Conservation (phyloP, 2,797 vertebrate species). For the Clarias platycephalus region DNA sequence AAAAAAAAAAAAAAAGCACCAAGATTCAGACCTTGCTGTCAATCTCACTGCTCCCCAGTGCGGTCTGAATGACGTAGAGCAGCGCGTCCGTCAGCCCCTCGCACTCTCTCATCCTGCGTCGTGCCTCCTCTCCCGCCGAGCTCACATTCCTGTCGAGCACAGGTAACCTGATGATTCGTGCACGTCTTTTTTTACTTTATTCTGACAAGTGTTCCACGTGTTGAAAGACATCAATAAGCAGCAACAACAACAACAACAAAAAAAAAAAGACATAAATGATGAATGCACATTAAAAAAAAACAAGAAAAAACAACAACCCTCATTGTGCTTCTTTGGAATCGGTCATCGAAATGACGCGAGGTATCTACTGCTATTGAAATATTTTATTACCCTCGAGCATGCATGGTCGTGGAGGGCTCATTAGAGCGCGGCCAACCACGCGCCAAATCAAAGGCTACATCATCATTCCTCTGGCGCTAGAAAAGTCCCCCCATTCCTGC, state of each 20-base stretch:
- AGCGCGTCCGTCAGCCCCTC: slow-evolving; percentile 95
- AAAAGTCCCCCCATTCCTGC: slow-evolving; percentile 31
- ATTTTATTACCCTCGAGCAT: neutral
- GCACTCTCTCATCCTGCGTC: slow-evolving; percentile 95
- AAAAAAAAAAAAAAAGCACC: slow-evolving; percentile 14
- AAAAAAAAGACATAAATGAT: neutral
- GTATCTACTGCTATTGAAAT: neutral
- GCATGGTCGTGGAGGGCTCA: slow-evolving; percentile 20
- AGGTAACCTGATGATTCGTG: slow-evolving; percentile 10
- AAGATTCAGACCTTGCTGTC: slow-evolving; percentile 92
- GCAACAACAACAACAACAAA: neutral
- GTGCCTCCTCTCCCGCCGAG: slow-evolving; percentile 96
- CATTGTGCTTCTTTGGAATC: neutral
- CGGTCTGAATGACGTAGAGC: slow-evolving; percentile 95
- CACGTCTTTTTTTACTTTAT: neutral
- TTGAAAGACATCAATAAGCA: too few species aligned
- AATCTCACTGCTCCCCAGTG: slow-evolving; percentile 97
- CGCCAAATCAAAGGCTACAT: slow-evolving; percentile 45
- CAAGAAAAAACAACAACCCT: neutral
- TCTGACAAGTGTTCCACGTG: neutral
- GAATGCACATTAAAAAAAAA: neutral
- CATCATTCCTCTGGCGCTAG: slow-evolving; percentile 26
- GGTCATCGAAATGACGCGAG: neutral
- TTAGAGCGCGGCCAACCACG: slow-evolving; percentile 11
- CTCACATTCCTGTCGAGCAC: slow-evolving; percentile 88